Base-by-base conservation (phyloP, 2,113 vertebrate species). In the Sarotherodon lohbergeri region DNA sequence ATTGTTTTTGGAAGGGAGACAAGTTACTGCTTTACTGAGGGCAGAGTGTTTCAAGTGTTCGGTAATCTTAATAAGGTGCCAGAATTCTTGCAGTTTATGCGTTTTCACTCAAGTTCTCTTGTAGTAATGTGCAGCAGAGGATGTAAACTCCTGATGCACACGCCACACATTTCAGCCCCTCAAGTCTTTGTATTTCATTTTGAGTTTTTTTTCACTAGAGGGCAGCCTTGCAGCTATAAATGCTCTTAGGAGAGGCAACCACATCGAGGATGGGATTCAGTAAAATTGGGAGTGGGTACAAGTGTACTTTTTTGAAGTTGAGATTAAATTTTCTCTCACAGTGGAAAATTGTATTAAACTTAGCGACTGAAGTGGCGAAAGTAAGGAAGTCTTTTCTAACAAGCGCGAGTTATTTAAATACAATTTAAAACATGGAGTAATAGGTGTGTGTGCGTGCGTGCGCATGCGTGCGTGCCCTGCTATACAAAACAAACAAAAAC, bases 341-440 rank as follows among this genome's bases (percentile, higher is more conserved):
- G 3, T 34, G 12, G 43, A 68, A 80, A 14, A 55, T 46, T 3
- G 6, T 87, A 17, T 80, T 55, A 12, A 12, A 81, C 59, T 90
- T 59, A 16, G 83, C 0, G 80, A 5, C 54, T 57, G 11, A 50
- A 16, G 39, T 71, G 19, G 52, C n/a, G 16, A 52, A 24, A 43
- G 24, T 43, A 7, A 57, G 19, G 59, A 41, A 36, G 12, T 34
- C 12, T 83, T 90, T 89, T 88, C 57, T 22, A 56, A 32, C 46
- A 59, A 85, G 36, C 9, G 1, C 36, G 68, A 92, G 90, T 92
- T 94, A 94, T 94, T 93, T 81, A 85, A 79, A 50, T n/a, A 27
- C 11, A 57, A 63, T 84, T 54, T 6, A n/a, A 84, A 82, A 59
- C 24, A n/a, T 55, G 27, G 9, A 4, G 22, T 86, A 4, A 36